Evolutionary conservation across 2,888 invertebrate genomes (phyloP).

Genomic region (Netelia melanura): DNA sequence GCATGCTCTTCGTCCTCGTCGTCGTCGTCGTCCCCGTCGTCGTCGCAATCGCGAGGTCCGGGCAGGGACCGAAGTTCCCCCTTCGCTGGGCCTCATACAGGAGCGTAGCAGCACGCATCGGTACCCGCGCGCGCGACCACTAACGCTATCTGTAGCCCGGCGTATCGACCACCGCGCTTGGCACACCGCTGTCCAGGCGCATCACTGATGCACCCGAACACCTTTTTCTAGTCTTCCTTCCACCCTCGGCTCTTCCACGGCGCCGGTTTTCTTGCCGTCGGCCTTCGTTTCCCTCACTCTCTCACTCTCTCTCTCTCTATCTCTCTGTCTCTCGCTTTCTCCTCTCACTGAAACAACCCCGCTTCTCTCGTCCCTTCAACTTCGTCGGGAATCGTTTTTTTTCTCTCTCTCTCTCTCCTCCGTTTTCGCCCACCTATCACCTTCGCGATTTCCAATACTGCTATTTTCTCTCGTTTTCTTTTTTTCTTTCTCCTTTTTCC

Average conservation of each 20-base stretch:
- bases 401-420: constrained; percentile 39
- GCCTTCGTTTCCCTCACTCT: constrained; percentile 4
- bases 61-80: constrained; percentile 46
- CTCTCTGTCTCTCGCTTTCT: background rate
- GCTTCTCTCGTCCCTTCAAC: constrained; percentile 65
- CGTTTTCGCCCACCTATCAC: constrained; percentile 52
- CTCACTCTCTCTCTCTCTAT: constrained; percentile 17
- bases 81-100: constrained; percentile 70
- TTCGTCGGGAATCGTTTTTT: constrained; percentile 39
- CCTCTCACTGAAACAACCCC: constrained; percentile 28
- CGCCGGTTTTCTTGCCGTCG: constrained; percentile 13
- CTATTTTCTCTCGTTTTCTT: background rate
- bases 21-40: constrained; percentile 69
- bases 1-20: constrained; percentile 69
- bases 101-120: constrained; percentile 78
- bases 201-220: constrained; percentile 74
- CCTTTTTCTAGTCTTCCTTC: constrained; percentile 46
- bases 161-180: constrained; percentile 77
- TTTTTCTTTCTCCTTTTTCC: constrained; percentile 28
- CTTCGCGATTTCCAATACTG: constrained; percentile 23
- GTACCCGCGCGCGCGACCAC: constrained; percentile 73
- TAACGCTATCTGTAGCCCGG: constrained; percentile 79
- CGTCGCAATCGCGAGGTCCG: constrained; percentile 72
- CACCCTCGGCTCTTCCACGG: constrained; percentile 62
- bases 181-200: constrained; percentile 76